Evolutionary conservation across 2,113 vertebrate species (phyloP).

Genomic region (Polypterus bichir): DNA sequence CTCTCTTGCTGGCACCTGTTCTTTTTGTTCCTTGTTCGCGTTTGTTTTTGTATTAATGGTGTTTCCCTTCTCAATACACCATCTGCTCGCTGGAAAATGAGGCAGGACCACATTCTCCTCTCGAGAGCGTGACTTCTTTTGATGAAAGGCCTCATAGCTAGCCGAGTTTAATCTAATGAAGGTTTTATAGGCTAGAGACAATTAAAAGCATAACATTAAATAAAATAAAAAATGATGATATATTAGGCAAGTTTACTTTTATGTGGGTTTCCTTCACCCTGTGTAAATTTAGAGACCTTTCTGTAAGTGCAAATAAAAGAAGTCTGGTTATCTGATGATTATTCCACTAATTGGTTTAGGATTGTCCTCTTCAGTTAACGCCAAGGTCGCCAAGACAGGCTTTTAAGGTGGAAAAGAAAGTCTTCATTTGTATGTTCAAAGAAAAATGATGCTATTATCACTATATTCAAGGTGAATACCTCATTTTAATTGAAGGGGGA

Average conservation of each 20-base stretch:
- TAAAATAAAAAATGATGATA: constrained; percentile 34
- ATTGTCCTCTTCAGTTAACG: constrained; percentile 50
- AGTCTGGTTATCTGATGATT: constrained; percentile 59
- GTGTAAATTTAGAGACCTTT: constrained; percentile 51
- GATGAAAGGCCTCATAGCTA: constrained; percentile 50
- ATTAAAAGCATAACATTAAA: constrained; percentile 21
- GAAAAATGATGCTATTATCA: constrained; percentile 45
- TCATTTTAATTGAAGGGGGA: constrained; percentile 32
- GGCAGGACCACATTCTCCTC: no score
- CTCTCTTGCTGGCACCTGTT: no score
- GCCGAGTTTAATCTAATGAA: constrained; percentile 34
- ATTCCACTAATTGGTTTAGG: constrained; percentile 55
- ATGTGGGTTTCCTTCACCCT: constrained; percentile 54
- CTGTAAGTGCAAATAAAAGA: constrained; percentile 51
- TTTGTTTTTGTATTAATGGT: no score
- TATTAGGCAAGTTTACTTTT: constrained; percentile 63
- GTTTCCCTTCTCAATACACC: no score
- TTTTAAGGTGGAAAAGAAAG: constrained; percentile 24
- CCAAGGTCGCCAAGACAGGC: constrained; percentile 48
- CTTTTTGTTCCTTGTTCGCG: no score
- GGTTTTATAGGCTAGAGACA: constrained; percentile 36
- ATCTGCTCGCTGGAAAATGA: no score
- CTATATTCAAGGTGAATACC: constrained; percentile 31
- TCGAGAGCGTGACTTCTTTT: constrained; percentile 23
- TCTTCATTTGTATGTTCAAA: constrained; percentile 44